Evolutionary conservation across 1,140 invertebrate species (phyloP).

Genomic region (Pseudomyrmex gracilis): DNA sequence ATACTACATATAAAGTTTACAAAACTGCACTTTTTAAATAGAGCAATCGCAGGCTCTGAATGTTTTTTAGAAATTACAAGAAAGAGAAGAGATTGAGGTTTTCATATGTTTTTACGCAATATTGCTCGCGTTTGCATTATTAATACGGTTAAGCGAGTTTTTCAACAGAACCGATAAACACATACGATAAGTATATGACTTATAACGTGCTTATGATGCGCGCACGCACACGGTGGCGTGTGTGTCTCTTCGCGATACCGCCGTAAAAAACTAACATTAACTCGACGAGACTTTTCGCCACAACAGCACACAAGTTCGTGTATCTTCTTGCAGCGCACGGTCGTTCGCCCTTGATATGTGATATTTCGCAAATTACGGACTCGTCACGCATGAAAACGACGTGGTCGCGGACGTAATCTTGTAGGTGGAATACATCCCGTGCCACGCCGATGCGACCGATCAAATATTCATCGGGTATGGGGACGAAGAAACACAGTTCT

Average conservation of each 20-base stretch:
- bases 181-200: neutral
- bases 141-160: slow-evolving; percentile 6
- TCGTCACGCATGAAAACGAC: slow-evolving; percentile 71
- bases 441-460: slow-evolving; percentile 66
- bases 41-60: no score
- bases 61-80: neutral
- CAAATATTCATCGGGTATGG: slow-evolving; percentile 68
- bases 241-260: neutral
- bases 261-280: slow-evolving; percentile 26
- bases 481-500: slow-evolving; percentile 54
- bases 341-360: slow-evolving; percentile 71
- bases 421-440: slow-evolving; percentile 67
- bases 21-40: no score
- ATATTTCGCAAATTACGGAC: slow-evolving; percentile 72
- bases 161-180: slow-evolving; percentile 25
- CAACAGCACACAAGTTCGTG: slow-evolving; percentile 2
- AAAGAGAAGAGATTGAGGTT: neutral
- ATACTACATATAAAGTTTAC: no score
- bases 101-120: slow-evolving; percentile 13
- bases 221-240: neutral
- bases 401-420: slow-evolving; percentile 71
- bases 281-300: slow-evolving; percentile 28
- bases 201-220: neutral
- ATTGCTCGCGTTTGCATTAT: neutral
- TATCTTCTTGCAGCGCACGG: slow-evolving; percentile 54